These are phyloP conservation scores for Cheilosia pagana DNA, from an alignment of 2,888 invertebrate genomes.

Conservation along the genomic window DNA sequence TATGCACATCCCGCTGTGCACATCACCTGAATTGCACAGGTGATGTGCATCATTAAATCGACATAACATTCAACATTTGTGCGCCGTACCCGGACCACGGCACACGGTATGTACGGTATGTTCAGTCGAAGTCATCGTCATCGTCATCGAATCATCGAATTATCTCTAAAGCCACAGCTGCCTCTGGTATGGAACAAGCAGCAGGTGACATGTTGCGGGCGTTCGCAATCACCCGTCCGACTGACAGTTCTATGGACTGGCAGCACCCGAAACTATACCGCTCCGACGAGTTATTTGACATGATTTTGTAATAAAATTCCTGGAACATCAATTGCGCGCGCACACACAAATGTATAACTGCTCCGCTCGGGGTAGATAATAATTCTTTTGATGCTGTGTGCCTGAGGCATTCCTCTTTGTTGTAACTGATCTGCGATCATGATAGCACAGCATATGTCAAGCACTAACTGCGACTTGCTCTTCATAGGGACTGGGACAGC, in stretches of 20 bases:
- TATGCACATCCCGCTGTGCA: constrained; percentile 64
- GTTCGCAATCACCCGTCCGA: constrained; percentile 64
- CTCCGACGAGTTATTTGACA: constrained; percentile 63
- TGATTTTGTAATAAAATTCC: constrained; percentile 75
- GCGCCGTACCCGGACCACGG: neutral
- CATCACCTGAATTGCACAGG: constrained; percentile 60
- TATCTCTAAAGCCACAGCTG: constrained; percentile 6
- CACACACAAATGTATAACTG: constrained; percentile 35
- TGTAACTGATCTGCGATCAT: constrained; percentile 45
- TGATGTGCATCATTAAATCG: constrained; percentile 75
- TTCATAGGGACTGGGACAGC: constrained; percentile 37
- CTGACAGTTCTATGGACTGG: constrained; percentile 58
- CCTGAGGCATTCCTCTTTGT: constrained; percentile 57
- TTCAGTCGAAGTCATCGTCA: constrained; percentile 53
- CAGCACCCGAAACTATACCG: neutral
- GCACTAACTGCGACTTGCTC: constrained; percentile 38
- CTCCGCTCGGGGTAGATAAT: constrained; percentile 16
- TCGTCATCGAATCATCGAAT: constrained; percentile 39
- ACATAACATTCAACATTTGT: constrained; percentile 67
- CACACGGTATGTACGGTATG: no score
- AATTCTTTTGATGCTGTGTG: constrained; percentile 32
- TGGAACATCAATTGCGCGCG: constrained; percentile 71
- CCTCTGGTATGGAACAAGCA: constrained; percentile 38
- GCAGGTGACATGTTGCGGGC: constrained; percentile 75
- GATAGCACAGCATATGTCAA: constrained; percentile 69